Conservation (phyloP, 1,140 invertebrate species). For the Apocrypta bakeri region DNA sequence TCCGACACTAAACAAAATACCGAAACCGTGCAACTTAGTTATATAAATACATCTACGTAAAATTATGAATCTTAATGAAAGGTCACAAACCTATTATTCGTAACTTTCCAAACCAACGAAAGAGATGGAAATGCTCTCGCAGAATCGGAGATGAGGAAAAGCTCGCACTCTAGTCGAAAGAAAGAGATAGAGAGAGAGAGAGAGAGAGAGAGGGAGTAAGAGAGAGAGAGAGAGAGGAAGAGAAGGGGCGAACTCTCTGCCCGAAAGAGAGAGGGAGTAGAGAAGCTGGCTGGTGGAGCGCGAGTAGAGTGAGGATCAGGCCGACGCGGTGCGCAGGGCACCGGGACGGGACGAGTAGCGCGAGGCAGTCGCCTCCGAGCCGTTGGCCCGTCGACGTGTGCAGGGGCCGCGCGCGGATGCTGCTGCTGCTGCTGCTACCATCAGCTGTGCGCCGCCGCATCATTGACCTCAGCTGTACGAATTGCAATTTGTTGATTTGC, state of each 20-base stretch:
- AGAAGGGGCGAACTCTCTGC: neutral
- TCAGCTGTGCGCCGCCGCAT: neutral
- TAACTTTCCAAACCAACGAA: neutral
- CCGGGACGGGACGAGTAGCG: neutral
- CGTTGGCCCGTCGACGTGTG: constrained; percentile 70
- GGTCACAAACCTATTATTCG: neutral
- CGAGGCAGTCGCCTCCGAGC: constrained; percentile 69
- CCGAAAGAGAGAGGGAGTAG: constrained; percentile 1
- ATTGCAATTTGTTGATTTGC: neutral
- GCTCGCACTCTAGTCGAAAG: neutral
- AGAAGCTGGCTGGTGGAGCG: constrained; percentile 43
- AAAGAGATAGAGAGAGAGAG: constrained; percentile 31
- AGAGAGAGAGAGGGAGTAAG: neutral
- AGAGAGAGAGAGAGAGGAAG: neutral
- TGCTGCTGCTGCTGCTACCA: neutral
- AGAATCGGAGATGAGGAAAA: neutral
- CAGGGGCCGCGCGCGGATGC: constrained; percentile 15
- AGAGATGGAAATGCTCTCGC: neutral
- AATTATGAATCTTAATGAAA: too few species aligned
- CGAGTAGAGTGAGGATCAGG: constrained; percentile 57
- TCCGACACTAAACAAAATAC: too few species aligned
- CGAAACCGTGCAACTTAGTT: too few species aligned
- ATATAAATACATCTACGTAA: too few species aligned
- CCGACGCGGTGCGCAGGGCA: constrained; percentile 22
- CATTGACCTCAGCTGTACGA: neutral